These are phyloP conservation scores for Pungitius pungitius DNA, from an alignment of 2,113 vertebrate species.

Conservation along the genomic window DNA sequence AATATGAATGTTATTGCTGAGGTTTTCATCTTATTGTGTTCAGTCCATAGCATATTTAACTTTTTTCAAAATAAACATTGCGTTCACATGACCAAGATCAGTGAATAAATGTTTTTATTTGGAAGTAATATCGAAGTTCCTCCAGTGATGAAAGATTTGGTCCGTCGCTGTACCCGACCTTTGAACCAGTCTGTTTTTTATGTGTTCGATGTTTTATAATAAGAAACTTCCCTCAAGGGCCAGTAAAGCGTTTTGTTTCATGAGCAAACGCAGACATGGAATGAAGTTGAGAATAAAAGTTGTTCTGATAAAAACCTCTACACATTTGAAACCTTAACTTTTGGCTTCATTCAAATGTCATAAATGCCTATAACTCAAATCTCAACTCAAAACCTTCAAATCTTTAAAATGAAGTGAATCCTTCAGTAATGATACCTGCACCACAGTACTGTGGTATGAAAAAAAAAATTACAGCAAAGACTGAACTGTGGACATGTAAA, in stretches of 20 bases:
- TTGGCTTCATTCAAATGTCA: constrained; percentile 4
- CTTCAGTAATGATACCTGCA: background rate
- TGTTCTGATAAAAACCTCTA: background rate
- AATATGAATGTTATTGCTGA: constrained; percentile 34
- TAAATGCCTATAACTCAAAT: background rate
- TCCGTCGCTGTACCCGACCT: background rate
- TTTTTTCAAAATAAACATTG: constrained; percentile 13
- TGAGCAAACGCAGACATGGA: constrained; percentile 43
- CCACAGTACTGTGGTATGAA: background rate
- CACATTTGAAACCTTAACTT: constrained; percentile 3
- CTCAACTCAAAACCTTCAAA: background rate
- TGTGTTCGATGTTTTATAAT: constrained; percentile 20
- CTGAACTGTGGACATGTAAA: background rate
- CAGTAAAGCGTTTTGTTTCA: constrained; percentile 29
- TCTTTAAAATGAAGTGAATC: background rate
- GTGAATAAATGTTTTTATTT: background rate
- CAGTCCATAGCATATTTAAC: background rate
- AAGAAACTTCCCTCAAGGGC: constrained; percentile 27
- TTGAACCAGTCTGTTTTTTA: constrained; percentile 18
- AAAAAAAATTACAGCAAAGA: background rate
- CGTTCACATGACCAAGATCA: background rate
- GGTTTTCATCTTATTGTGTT: constrained; percentile 6
- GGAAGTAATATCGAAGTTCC: background rate
- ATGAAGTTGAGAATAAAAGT: constrained; percentile 10
- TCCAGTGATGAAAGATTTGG: too few species aligned